These are phyloP conservation scores for Archaeoteleia sp. DNA, from an alignment of 2,888 invertebrate genomes.

Conservation along the genomic window DNA sequence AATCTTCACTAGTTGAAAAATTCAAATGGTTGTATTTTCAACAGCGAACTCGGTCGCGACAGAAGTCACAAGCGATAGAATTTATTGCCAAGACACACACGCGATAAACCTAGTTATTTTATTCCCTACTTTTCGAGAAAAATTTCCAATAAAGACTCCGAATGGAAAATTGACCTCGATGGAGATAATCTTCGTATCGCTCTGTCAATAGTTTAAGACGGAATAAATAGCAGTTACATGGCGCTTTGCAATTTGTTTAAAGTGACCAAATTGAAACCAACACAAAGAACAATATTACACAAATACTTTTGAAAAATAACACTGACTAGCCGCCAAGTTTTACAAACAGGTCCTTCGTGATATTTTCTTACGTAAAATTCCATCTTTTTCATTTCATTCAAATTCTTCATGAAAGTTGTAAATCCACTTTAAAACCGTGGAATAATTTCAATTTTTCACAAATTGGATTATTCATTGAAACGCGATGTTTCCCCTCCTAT, in stretches of 20 bases:
- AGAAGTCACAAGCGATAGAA: constrained; percentile 9
- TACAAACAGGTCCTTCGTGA: too few relatives aligned
- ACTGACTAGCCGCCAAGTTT: too few relatives aligned
- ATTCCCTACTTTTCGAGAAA: constrained; percentile 3
- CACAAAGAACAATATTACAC: too few relatives aligned
- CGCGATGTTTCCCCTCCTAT: too few relatives aligned
- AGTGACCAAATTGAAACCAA: neutral
- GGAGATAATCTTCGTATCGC: constrained; percentile 19
- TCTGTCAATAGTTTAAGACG: constrained; percentile 13
- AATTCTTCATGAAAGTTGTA: too few relatives aligned
- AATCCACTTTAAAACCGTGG: too few relatives aligned
- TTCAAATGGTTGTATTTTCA: constrained; percentile 37
- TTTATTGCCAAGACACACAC: constrained; percentile 10
- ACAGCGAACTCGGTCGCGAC: constrained; percentile 30
- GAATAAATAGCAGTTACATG: neutral
- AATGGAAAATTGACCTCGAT: constrained; percentile 38
- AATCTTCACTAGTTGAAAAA: constrained; percentile 25
- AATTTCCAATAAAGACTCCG: constrained; percentile 23
- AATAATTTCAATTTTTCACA: too few relatives aligned
- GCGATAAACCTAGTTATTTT: constrained; percentile 33
- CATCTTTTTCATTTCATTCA: too few relatives aligned
- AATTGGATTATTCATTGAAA: too few relatives aligned
- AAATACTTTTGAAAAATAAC: too few relatives aligned
- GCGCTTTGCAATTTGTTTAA: neutral
- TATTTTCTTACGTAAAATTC: too few relatives aligned